Evolutionary conservation across 2,113 vertebrate species (phyloP).

Genomic region (Coptodon bakossiorum): DNA sequence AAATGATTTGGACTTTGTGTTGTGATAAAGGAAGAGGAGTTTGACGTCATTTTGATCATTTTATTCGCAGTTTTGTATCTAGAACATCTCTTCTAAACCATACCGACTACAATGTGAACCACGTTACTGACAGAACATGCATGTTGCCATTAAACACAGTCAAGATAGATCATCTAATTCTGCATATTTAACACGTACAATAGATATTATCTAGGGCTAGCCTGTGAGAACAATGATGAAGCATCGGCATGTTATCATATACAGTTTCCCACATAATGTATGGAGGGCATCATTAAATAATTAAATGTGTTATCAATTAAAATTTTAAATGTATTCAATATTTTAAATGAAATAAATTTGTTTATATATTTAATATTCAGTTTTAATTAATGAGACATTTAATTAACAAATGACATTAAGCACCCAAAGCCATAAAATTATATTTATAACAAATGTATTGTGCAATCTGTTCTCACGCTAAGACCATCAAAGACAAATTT

Average conservation of each 20-base stretch:
- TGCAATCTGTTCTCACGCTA: not conserved
- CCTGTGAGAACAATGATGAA: not conserved
- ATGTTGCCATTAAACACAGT: not conserved
- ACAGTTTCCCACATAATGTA: not conserved
- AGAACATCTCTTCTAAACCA: not conserved
- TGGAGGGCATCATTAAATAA: not conserved
- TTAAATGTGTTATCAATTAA: not conserved
- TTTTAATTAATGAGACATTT: not conserved
- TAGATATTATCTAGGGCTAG: not conserved
- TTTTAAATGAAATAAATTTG: not conserved
- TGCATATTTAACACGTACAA: too few relatives aligned
- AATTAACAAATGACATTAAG: not conserved
- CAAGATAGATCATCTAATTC: too few relatives aligned
- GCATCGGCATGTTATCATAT: not conserved
- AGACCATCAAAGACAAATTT: not conserved
- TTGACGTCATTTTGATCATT: rapidly evolving
- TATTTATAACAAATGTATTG: not conserved
- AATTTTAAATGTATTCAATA: not conserved
- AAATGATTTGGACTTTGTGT: not conserved
- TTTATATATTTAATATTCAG: not conserved
- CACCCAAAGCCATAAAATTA: not conserved
- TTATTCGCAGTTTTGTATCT: not conserved
- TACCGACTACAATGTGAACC: not conserved
- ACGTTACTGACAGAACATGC: not conserved
- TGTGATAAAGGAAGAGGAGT: not conserved